Percentiles rank a stretch among this genome's conserved stretches.
These are phyloP conservation scores for Euwallacea fornicatus DNA, from an alignment of 1,140 invertebrate genomes.

Conservation along the genomic window DNA sequence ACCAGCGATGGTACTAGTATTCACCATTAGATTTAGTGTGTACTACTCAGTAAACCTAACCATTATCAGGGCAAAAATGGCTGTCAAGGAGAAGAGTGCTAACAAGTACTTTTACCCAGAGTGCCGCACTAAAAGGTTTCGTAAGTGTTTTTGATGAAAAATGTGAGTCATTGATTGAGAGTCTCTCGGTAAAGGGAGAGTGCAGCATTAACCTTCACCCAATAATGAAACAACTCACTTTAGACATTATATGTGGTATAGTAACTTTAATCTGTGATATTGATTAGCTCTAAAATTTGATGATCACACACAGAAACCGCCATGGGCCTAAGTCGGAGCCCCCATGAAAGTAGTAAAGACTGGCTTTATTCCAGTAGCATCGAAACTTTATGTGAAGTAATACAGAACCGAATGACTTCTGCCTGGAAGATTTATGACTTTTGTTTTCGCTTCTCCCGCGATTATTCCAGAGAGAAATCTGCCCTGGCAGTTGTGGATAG, in stretches of 20 bases:
- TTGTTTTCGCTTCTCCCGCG: conserved; percentile 21
- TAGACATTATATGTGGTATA: conserved; percentile 36
- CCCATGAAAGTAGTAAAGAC: conserved; percentile 10
- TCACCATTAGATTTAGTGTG: too few species aligned
- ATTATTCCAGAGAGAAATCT: conserved; percentile 15
- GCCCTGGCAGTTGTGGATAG: conserved; percentile 17
- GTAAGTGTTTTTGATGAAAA: conserved; percentile 25
- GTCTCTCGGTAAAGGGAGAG: neutral
- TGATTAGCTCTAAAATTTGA: too few species aligned
- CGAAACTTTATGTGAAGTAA: conserved; percentile 27
- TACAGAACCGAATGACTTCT: conserved; percentile 2
- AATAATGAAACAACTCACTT: conserved; percentile 1
- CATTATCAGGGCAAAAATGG: conserved; percentile 28
- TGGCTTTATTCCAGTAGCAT: conserved; percentile 8
- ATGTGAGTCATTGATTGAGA: neutral
- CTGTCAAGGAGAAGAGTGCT: conserved; percentile 28
- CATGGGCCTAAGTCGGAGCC: conserved; percentile 18
- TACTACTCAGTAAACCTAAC: too few species aligned
- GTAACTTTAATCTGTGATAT: too few species aligned
- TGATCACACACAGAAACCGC: conserved; percentile 20
- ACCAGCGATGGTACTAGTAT: conserved; percentile 10
- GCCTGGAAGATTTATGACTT: conserved; percentile 19
- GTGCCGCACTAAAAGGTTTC: neutral
- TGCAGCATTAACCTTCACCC: conserved; percentile 16
- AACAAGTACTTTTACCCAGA: conserved; percentile 21